These are phyloP conservation scores for Drosophila busckii DNA, from an alignment of 1,140 invertebrate genomes.

Conservation along the genomic window DNA sequence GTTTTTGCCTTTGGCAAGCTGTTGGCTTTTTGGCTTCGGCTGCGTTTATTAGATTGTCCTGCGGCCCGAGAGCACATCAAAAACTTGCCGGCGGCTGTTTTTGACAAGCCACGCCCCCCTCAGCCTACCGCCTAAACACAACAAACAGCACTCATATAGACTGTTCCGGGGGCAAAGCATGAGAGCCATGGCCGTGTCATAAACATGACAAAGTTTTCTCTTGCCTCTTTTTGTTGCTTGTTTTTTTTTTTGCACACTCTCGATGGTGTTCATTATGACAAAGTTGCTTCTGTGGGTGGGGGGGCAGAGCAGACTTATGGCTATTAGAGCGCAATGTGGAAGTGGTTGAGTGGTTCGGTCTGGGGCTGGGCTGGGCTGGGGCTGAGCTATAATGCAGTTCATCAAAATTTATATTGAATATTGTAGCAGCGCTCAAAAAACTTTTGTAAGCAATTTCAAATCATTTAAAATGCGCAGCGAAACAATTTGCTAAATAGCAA, in stretches of 20 bases:
- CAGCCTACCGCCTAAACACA: neutral
- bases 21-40: slow-evolving; percentile 16
- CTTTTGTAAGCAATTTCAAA: too few relatives aligned
- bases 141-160: slow-evolving; percentile 53
- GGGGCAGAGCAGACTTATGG: slow-evolving; percentile 12
- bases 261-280: slow-evolving; percentile 51
- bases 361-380: neutral
- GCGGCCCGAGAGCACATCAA: slow-evolving; percentile 53
- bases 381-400: slow-evolving; percentile 3
- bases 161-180: too few relatives aligned
- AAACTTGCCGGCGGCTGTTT: slow-evolving; percentile 66
- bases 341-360: neutral
- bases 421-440: too few relatives aligned
- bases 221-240: too few relatives aligned
- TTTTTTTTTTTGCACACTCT: slow-evolving; percentile 6
- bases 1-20: slow-evolving; percentile 40
- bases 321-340: neutral
- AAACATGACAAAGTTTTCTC: slow-evolving; percentile 62
- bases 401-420: too few relatives aligned
- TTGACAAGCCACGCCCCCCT: slow-evolving; percentile 38
- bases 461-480: too few relatives aligned
- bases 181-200: slow-evolving; percentile 49
- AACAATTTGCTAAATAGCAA: too few relatives aligned
- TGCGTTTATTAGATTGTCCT: slow-evolving; percentile 69
- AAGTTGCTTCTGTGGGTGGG: slow-evolving; percentile 44